Evolutionary conservation across 2,888 invertebrate genomes (phyloP), one percentile per base, ranked within the genome.

Genomic region (Chymomyza amoena): DNA sequence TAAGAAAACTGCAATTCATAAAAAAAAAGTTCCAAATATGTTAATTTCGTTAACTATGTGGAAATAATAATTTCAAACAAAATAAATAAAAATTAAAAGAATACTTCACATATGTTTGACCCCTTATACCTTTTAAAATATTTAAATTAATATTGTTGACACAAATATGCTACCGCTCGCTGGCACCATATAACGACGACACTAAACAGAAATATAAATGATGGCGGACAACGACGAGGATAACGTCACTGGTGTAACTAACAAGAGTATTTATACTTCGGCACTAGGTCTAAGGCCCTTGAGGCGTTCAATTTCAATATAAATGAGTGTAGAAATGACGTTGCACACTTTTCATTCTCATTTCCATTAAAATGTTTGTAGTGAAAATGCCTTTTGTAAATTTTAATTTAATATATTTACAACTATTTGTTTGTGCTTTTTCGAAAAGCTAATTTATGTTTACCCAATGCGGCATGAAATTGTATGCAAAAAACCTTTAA

Each of bases 381-480:
- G 61, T 73, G 56, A 62, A 77, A 81, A 80, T 78, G 78, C 88
- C 80, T 79, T 88, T 87, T 84, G 73, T 80, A 76, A 78, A 76
- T 83, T 87, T 82, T 78, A 87, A 88, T 88, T 84, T 80, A 70
- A 87, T 84, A 82, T 81, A 67, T 60, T 64, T 62, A 59, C 16
- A 39, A 15, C 59, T 25, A 25, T 50, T 32, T 28, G 54, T 65
- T 68, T 68, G 51, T 61, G 15, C 20, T 57, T 75, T 72, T 71
- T 69, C 4, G 39, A 75, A 84, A 83, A 82, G 83, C 88, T 88
- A 85, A 85, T 88, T 85, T 88, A 87, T 82, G 79, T 87, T 87
- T 85, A 86, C 75, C 71, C 87, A 87, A 84, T 87, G 85, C 82
- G 66, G 85, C 84, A 82, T 88, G 88, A 80, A 87, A 87, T 84